A percentile compares a stretch with the other conserved stretches of the same genome.
phyloP scores from a whole-genome alignment of 1,140 invertebrate species.

The Zaprionus camerounensis region DNA sequence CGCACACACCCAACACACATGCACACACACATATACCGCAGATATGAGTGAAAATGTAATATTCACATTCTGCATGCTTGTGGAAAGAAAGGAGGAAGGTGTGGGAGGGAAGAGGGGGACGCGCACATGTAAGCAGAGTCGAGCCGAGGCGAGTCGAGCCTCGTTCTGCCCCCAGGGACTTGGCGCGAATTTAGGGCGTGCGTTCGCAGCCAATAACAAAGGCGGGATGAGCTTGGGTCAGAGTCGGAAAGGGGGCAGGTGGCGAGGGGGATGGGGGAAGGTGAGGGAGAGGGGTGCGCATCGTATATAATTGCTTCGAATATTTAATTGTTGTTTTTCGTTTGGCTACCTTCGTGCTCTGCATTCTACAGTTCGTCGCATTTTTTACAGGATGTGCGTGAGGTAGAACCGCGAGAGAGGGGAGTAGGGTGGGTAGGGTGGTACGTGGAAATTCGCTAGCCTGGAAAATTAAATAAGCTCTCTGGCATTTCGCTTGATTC shows the following conservation, averaged over 20 bases:
- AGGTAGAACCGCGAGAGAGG: neutral
- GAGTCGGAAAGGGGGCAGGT: neutral
- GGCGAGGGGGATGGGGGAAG: neutral
- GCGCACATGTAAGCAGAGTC: conserved; percentile 34
- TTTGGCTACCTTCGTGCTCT: conserved; percentile 3
- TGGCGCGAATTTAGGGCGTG: conserved; percentile 51
- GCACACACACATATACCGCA: conserved; percentile 1
- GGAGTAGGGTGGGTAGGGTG: neutral
- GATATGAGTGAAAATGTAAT: conserved; percentile 37
- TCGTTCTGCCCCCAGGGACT: conserved; percentile 51
- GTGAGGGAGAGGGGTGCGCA: neutral
- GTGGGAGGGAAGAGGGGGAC: neutral
- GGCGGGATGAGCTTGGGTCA: neutral
- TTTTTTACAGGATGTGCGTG: neutral
- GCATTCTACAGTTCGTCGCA: conserved; percentile 25
- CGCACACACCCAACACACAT: neutral
- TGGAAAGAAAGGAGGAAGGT: too few species aligned
- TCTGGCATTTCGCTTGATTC: conserved; percentile 5
- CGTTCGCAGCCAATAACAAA: conserved; percentile 54
- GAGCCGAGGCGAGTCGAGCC: neutral
- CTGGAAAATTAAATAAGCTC: conserved; percentile 22
- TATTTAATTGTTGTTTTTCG: conserved; percentile 60
- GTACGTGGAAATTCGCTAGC: conserved; percentile 5
- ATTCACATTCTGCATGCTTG: conserved; percentile 19
- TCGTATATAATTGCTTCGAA: conserved; percentile 65